Conservation (phyloP, 2,113 vertebrate species). For the Corydoras sp. region DNA sequence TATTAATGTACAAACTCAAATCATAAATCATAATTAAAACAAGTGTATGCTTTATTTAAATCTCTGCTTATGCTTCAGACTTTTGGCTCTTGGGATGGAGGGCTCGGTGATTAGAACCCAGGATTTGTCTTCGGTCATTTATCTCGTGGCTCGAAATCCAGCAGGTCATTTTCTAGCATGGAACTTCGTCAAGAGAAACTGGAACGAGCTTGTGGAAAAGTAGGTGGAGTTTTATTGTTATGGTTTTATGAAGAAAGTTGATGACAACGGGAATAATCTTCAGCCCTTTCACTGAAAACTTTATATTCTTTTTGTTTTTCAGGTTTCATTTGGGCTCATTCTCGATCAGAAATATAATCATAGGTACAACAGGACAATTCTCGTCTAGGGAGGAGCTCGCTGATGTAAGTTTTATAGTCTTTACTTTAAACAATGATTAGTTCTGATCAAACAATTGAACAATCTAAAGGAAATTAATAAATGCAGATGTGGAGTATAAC, state of each 20-base stretch:
- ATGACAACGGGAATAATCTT: no score
- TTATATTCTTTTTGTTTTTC: conserved; percentile 27
- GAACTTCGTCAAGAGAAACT: conserved; percentile 69
- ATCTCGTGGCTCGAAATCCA: conserved; percentile 61
- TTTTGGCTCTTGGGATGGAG: conserved; percentile 64
- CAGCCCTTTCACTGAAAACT: no score
- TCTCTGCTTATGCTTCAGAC: conserved; percentile 37
- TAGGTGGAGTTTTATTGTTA: conserved; percentile 40
- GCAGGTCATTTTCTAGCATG: conserved; percentile 62
- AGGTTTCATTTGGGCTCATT: conserved; percentile 70
- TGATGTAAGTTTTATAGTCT: conserved; percentile 50
- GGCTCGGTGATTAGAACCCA: conserved; percentile 64
- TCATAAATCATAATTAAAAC: no score
- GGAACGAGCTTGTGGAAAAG: conserved; percentile 65
- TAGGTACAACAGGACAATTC: conserved; percentile 64
- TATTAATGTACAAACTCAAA: no score
- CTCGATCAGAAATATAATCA: conserved; percentile 60
- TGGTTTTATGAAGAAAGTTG: no score
- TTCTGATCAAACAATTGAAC: no score
- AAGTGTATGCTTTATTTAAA: no score
- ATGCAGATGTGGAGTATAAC: no score
- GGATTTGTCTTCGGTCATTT: conserved; percentile 58
- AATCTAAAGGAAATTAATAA: no score
- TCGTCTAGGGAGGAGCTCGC: conserved; percentile 63
- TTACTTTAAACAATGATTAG: not conserved